Conservation (phyloP, 1,140 invertebrate species). For the Anadara kagoshimensis region DNA sequence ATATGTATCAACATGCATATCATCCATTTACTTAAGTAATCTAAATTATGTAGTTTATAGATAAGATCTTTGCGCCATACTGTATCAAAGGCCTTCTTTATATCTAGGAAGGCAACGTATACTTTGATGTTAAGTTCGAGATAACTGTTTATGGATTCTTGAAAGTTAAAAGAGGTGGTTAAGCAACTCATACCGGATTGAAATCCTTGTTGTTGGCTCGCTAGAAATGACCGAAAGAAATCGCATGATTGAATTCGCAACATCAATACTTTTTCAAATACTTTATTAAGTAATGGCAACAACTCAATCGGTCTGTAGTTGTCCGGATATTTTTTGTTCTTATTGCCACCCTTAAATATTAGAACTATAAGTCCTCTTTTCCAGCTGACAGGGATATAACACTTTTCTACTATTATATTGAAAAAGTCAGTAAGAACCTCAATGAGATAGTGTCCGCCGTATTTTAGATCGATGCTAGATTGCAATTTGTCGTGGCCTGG, state of each 20-base stretch:
- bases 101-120: not conserved
- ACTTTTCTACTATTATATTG: not conserved
- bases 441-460: not conserved
- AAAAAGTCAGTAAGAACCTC: not conserved
- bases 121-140: not conserved
- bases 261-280: not conserved
- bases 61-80: too few species aligned
- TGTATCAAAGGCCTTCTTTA: too few species aligned
- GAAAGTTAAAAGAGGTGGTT: too few species aligned
- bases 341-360: slow-evolving; percentile 8
- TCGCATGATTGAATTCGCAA: too few species aligned
- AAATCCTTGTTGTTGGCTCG: slow-evolving; percentile 2
- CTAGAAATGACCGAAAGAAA: not conserved
- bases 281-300: not conserved
- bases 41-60: too few species aligned
- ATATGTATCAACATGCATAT: too few species aligned
- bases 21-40: too few species aligned
- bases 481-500: not conserved
- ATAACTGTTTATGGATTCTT: not conserved
- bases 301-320: slow-evolving; percentile 11
- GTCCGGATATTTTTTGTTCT: slow-evolving; percentile 1
- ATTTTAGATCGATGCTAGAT: not conserved
- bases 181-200: not conserved
- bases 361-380: slow-evolving; percentile 13
- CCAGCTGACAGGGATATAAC: not conserved